phyloP scores from a whole-genome alignment of 1,140 invertebrate species.

The Ridgeia piscesae region DNA sequence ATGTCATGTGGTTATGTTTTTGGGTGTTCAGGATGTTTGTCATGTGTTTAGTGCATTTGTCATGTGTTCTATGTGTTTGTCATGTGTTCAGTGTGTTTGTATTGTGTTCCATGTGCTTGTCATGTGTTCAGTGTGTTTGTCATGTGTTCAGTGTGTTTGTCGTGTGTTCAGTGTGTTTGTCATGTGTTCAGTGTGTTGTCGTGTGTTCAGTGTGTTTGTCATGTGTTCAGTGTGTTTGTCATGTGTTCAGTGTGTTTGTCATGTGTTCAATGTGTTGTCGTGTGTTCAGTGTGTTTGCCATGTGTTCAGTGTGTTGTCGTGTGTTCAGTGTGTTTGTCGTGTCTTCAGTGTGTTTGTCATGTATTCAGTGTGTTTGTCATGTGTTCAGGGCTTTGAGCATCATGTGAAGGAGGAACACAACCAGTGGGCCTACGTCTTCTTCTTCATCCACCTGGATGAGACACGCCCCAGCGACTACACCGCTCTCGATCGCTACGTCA shows the following conservation, averaged over 20 bases:
- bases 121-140: no score
- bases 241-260: neutral
- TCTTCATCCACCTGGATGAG: conserved; percentile 33
- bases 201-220: neutral
- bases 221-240: no score
- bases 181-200: no score
- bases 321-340: neutral
- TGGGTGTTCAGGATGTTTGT: no score
- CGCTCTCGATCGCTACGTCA: conserved; percentile 28
- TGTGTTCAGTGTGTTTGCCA: neutral
- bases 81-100: no score
- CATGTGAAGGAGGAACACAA: conserved; percentile 34
- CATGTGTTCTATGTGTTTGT: no score
- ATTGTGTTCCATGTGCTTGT: no score
- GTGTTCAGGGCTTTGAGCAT: conserved; percentile 27
- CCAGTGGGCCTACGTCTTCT: conserved; percentile 34
- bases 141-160: neutral
- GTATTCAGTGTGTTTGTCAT: neutral
- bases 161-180: no score
- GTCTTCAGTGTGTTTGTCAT: neutral
- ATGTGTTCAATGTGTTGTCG: neutral
- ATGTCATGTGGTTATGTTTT: no score
- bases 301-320: neutral
- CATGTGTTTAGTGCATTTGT: no score
- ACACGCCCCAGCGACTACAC: conserved; percentile 32